Base-by-base conservation (phyloP, 1,140 invertebrate genomes). In the Papilio machaon region DNA sequence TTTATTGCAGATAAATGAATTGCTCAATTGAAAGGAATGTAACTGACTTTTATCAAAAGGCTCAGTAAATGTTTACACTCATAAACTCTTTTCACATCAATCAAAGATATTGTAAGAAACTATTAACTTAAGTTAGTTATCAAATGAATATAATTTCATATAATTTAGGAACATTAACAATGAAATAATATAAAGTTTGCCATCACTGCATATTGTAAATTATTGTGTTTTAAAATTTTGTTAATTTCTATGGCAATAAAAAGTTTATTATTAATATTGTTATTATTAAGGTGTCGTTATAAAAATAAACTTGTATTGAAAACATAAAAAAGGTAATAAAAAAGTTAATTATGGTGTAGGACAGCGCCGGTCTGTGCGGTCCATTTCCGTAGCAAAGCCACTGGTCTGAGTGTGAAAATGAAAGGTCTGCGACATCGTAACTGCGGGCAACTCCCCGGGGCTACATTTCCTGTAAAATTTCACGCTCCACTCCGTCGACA, bases 261-360 rank as follows among this genome's bases (percentile, higher is more conserved):
- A 30, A 30, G 23, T 30, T 30, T 30, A 30, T 35, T 8, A 38
- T 35, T 38, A 70, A 67, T 3, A 30, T 35, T 11, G 35, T 70
- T 15, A 58, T n/a, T n/a, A 38, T 30, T 15, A 30, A 35, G 64
- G 13, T 70, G 6, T 64, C 23, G 60, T 64, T 64, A 64, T 64
- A 30, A 64, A 64, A 64, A 70, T 70, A 70, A 70, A 38, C 4
- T 70, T 35, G 11, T 3, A 5, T 7, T 7, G 11, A 30, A 70
- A 70, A 70, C 30, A 70, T 70, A 70, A 70, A 70, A 70, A 70
- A 35, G 23, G 64, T 70, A 70, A 70, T 70, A 70, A 70, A 70
- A 70, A 70, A 70, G 64, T 35, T 70, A 70, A 70, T 70, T 38
- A 70, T 15, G 30, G 35, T 35, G 23, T 35, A 15, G 64, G 64